phyloP scores from a whole-genome alignment of 2,113 vertebrate species.

The Anser brachyrhynchus region DNA sequence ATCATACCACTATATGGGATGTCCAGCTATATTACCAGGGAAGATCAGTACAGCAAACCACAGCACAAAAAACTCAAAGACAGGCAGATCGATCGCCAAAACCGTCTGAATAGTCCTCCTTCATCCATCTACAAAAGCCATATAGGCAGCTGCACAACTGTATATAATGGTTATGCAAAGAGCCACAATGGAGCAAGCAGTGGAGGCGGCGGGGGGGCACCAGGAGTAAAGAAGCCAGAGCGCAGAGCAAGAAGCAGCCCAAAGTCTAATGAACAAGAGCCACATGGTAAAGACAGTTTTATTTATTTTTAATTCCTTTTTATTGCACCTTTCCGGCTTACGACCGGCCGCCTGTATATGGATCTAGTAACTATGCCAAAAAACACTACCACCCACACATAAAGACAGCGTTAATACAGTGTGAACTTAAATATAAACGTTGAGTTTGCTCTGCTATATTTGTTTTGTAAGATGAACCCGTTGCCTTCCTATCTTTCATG shows the following conservation, averaged over 20 bases:
- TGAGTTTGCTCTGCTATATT: neutral
- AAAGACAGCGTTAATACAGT: neutral
- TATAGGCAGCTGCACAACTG: constrained; percentile 76
- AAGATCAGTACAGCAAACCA: constrained; percentile 93
- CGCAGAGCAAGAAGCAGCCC: constrained; percentile 91
- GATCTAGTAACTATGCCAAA: constrained; percentile 7
- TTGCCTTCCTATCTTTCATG: neutral
- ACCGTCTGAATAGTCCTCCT: constrained; percentile 92
- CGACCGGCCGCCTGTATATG: neutral
- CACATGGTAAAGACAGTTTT: constrained; percentile 77
- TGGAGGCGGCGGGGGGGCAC: constrained; percentile 67
- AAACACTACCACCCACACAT: neutral
- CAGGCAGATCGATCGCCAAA: constrained; percentile 91
- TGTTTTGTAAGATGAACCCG: constrained; percentile 4
- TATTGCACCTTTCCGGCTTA: constrained; percentile 21
- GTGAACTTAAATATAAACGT: neutral
- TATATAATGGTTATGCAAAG: constrained; percentile 90
- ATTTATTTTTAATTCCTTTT: constrained; percentile 36
- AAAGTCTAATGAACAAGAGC: constrained; percentile 85
- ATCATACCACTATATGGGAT: constrained; percentile 96
- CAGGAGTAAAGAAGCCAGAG: constrained; percentile 85
- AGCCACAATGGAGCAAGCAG: constrained; percentile 76
- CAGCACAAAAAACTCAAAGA: constrained; percentile 96
- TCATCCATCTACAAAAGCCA: constrained; percentile 89
- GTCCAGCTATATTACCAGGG: constrained; percentile 92